These are phyloP conservation scores for Bombylius discolor DNA, from an alignment of 2,888 invertebrate species.

Conservation along the genomic window DNA sequence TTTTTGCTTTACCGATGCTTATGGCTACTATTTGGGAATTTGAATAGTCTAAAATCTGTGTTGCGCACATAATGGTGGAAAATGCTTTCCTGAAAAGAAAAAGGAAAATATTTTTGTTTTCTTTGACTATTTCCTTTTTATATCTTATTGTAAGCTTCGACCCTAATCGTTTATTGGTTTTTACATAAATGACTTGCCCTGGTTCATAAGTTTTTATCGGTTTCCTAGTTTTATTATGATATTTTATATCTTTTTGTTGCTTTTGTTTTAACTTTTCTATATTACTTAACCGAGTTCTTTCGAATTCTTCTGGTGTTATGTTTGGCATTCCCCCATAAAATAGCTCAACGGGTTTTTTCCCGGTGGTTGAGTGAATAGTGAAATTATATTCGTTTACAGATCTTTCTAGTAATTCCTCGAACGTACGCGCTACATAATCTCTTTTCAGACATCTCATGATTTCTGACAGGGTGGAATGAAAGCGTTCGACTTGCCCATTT, in stretches of 20 bases:
- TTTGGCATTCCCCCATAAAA: constrained; percentile 2
- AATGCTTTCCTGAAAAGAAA: not conserved
- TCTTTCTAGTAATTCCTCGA: constrained; percentile 3
- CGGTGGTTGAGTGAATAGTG: constrained; percentile 1
- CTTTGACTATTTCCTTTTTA: constrained; percentile 1
- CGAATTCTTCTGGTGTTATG: not conserved
- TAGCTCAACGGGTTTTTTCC: constrained; percentile 5
- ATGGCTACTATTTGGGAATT: no score
- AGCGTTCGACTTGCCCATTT: no score
- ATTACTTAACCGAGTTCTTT: not conserved
- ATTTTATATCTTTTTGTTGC: constrained; percentile 3
- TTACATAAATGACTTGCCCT: constrained; percentile 1
- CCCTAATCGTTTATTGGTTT: constrained; percentile 3
- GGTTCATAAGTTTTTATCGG: constrained; percentile 7
- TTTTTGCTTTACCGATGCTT: no score
- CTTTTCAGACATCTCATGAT: no score
- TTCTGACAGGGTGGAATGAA: no score
- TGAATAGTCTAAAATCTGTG: not conserved
- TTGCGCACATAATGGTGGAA: not conserved
- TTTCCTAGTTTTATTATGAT: constrained; percentile 2
- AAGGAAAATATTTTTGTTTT: not conserved
- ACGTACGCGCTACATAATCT: no score
- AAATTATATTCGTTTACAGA: constrained; percentile 3
- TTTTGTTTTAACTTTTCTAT: constrained; percentile 3
- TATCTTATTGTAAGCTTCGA: constrained; percentile 1